Base-by-base conservation (phyloP, 23 tunicate species). In the Halocynthia aurantium region DNA sequence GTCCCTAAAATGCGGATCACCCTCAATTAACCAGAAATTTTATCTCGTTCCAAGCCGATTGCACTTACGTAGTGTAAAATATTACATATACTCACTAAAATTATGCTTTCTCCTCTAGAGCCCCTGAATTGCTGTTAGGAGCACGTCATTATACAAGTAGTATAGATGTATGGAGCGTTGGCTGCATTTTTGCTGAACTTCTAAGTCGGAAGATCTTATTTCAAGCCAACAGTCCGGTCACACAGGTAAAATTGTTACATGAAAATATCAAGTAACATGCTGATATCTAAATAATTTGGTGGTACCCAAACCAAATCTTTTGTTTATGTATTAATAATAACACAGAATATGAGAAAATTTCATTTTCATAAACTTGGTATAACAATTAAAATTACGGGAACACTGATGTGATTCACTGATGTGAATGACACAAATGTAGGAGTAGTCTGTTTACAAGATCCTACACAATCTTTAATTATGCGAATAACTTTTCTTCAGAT, bases 121-220 rank as follows among this genome's bases (percentile, higher is more conserved):
- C 96, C 20, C 99, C 99, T 8, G 99, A 94, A 67, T 51, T 94
- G 40, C 69, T 94, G 52, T 75, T 84, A 55, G 96, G 99, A 51
- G 80, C 77, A 8, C 50, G 84, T 7, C 91, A 88, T 77, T 94
- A 94, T 57, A 76, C 70, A 44, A 70, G 64, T 19, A 84, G 84
- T 7, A 74, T 94, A 5, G 99, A 94, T 79, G 76, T 94, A 19
- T 94, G 99, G 99, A 88, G 96, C 71, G 88, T 94, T 55, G 99
- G 99, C 4, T 94, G 99, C 62, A 88, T 94, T 22, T 78, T 94
- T 66, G 89, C 90, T 57, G 99, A 94, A 72, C 67, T 94, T 15
- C 61, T 94, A 7, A 60, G 83, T 50, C 65, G 95, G 54, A 81
- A 85, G 52, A 88, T 94, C 13, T 52, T 90, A 15, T 94, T 94